These are phyloP conservation scores for Dendrolimus houi DNA, from an alignment of 2,888 invertebrate genomes.

Conservation along the genomic window DNA sequence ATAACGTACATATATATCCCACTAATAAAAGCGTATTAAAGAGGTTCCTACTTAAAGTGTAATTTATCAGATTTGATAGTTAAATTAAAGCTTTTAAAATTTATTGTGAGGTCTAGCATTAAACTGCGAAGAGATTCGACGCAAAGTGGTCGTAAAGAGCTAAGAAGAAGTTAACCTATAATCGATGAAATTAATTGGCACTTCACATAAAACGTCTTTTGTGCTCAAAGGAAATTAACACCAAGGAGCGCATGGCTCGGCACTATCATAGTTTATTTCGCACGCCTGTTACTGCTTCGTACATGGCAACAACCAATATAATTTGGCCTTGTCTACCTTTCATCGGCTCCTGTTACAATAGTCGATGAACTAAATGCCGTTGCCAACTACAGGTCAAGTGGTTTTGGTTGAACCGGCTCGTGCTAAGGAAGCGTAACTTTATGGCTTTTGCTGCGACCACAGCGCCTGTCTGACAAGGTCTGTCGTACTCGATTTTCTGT, in stretches of 20 bases:
- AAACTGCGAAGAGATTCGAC: no score
- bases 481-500: constrained; percentile 10
- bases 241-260: constrained; percentile 46
- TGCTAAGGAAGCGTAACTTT: constrained; percentile 61
- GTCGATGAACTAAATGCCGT: constrained; percentile 7
- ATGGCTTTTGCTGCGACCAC: constrained; percentile 52
- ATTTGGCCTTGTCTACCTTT: constrained; percentile 21
- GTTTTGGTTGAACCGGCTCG: constrained; percentile 34
- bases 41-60: no score
- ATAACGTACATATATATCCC: no score
- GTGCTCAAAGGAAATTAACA: constrained; percentile 38
- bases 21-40: no score
- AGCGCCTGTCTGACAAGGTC: constrained; percentile 25
- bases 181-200: background rate
- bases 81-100: no score
- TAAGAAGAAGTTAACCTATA: background rate
- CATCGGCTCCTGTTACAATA: constrained; percentile 1
- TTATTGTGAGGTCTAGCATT: no score
- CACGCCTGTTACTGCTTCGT: constrained; percentile 47
- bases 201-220: background rate
- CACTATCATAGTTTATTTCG: constrained; percentile 64
- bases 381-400: constrained; percentile 25
- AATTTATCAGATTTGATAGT: no score
- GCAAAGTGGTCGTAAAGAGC: no score
- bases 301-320: constrained; percentile 16